Conservation (phyloP, 2,113 vertebrate species). For the Grammomys dolichurus region DNA sequence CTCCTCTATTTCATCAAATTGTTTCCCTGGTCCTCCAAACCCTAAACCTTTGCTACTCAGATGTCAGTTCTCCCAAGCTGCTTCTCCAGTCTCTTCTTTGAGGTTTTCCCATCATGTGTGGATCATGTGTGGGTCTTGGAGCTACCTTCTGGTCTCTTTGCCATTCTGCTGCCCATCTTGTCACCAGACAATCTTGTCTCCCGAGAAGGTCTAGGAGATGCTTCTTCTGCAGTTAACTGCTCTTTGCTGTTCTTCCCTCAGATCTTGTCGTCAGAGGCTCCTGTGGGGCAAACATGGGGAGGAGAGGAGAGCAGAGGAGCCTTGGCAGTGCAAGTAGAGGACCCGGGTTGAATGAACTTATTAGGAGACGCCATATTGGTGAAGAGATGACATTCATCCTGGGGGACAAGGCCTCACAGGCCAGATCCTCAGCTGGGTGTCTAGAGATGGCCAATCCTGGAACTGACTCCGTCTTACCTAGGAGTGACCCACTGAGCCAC, state of each 20-base stretch:
- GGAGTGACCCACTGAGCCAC: neutral
- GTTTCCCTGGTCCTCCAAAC: neutral
- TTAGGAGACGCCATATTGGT: neutral
- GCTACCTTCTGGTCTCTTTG: neutral
- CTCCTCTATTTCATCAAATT: neutral
- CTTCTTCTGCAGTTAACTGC: neutral
- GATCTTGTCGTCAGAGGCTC: neutral
- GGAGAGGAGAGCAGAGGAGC: neutral
- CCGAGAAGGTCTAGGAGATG: neutral
- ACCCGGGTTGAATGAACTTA: neutral
- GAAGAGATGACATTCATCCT: neutral
- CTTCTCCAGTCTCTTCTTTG: neutral
- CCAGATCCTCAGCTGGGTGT: fast-evolving
- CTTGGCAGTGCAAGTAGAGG: fast-evolving
- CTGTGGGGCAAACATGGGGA: neutral
- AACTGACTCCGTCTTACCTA: neutral
- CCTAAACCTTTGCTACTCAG: neutral
- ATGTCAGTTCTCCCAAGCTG: neutral
- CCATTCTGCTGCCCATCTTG: neutral
- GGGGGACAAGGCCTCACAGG: neutral
- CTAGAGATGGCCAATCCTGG: neutral
- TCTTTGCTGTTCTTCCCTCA: neutral
- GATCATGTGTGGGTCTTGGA: neutral
- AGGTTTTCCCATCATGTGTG: neutral
- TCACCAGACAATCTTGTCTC: neutral